These are phyloP conservation scores for Nothura maculosa DNA, from an alignment of 2,797 vertebrate species.

Conservation along the genomic window DNA sequence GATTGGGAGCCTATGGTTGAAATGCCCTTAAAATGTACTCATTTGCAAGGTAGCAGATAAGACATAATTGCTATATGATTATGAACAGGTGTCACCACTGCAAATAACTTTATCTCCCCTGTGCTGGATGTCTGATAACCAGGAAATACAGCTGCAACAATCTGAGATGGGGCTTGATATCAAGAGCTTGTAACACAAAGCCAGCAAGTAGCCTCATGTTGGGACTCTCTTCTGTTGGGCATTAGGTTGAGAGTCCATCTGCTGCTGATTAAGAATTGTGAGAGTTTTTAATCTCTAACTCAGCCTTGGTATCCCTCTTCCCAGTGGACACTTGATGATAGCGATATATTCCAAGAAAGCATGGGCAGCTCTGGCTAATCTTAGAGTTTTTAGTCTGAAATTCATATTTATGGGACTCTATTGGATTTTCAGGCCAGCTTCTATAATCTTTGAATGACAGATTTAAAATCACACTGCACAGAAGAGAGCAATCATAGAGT, in stretches of 20 bases:
- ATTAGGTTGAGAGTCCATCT: background rate
- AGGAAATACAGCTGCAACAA: background rate
- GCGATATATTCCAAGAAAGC: background rate
- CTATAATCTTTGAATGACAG: background rate
- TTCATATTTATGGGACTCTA: background rate
- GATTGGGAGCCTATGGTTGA: background rate
- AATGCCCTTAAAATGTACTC: background rate
- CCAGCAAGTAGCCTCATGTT: background rate
- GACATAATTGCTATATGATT: background rate
- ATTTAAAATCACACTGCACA: background rate
- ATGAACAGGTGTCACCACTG: background rate
- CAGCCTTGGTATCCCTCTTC: background rate
- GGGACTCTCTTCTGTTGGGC: background rate
- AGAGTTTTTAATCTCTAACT: background rate
- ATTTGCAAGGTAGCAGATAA: background rate
- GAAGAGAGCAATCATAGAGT: background rate
- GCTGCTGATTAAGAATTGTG: background rate
- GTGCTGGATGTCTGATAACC: background rate
- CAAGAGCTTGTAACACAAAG: background rate
- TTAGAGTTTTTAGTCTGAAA: background rate
- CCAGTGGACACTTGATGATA: background rate
- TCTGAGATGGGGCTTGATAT: background rate
- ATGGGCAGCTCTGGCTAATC: background rate
- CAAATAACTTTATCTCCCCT: background rate
- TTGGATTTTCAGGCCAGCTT: background rate